Conservation (phyloP, 2,797 vertebrate genomes). For the Argentina silus region DNA sequence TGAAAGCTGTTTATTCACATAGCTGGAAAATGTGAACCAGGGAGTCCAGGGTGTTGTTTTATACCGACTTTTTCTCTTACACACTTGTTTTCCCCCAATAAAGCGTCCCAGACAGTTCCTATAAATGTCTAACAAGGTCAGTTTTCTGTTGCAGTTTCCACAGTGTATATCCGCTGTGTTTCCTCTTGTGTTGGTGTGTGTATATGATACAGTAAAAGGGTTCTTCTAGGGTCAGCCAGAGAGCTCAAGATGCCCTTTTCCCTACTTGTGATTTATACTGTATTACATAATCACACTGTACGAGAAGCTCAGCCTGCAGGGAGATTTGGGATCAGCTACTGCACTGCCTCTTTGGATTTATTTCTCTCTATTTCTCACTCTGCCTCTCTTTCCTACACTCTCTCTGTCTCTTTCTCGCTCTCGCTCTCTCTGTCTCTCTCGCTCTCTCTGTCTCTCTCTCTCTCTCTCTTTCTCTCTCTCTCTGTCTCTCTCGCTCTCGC, state of each 20-base stretch:
- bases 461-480: conserved; percentile 7
- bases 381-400: neutral
- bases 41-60: conserved; percentile 40
- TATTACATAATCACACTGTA: conserved; percentile 36
- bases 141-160: conserved; percentile 57
- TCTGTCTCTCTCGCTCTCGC: too few species aligned
- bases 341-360: neutral
- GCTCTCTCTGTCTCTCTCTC: neutral
- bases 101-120: conserved; percentile 59
- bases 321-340: conserved; percentile 3
- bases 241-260: conserved; percentile 23
- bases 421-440: neutral
- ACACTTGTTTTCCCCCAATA: conserved; percentile 54
- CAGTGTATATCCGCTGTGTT: conserved; percentile 33
- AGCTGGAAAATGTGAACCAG: conserved; percentile 65
- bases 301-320: conserved; percentile 24
- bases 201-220: conserved; percentile 40
- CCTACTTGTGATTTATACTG: conserved; percentile 25
- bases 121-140: conserved; percentile 75
- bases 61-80: conserved; percentile 7
- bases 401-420: neutral
- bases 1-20: conserved; percentile 33
- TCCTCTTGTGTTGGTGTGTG: conserved; percentile 42
- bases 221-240: conserved; percentile 27
- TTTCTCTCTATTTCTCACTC: neutral